A percentile compares a stretch with the other conserved stretches of the same genome.
Conservation (phyloP, 2,113 vertebrate species). For the Chaetura pelagica region DNA sequence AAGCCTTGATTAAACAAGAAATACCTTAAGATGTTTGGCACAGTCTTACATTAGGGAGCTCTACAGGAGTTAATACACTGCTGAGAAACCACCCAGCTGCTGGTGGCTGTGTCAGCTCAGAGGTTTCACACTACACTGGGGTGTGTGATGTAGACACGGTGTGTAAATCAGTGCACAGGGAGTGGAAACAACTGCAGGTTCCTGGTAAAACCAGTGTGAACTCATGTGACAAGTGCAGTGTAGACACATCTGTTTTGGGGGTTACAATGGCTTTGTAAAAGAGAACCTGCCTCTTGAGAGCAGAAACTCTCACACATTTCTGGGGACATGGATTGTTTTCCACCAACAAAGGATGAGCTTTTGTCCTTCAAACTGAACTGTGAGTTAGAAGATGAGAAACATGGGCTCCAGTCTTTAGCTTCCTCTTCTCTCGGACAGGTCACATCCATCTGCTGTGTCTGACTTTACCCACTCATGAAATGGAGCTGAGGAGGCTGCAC, state of each 20-base stretch:
- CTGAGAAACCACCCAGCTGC: background rate
- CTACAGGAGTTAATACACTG: background rate
- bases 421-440: background rate
- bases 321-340: background rate
- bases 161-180: background rate
- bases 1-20: constrained; percentile 25
- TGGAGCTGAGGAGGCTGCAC: background rate
- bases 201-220: background rate
- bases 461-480: background rate
- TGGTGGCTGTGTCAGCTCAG: background rate
- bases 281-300: background rate
- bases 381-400: background rate
- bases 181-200: background rate
- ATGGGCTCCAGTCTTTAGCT: background rate
- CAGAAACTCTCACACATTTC: background rate
- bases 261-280: background rate
- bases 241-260: background rate
- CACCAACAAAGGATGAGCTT: background rate
- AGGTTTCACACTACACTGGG: background rate
- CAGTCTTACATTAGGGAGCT: background rate
- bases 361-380: background rate
- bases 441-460: background rate
- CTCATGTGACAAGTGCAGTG: background rate
- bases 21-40: background rate
- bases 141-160: accelerated